These are phyloP conservation scores for Drosophila melanosoma DNA, from an alignment of 2,888 invertebrate genomes.

Conservation along the genomic window DNA sequence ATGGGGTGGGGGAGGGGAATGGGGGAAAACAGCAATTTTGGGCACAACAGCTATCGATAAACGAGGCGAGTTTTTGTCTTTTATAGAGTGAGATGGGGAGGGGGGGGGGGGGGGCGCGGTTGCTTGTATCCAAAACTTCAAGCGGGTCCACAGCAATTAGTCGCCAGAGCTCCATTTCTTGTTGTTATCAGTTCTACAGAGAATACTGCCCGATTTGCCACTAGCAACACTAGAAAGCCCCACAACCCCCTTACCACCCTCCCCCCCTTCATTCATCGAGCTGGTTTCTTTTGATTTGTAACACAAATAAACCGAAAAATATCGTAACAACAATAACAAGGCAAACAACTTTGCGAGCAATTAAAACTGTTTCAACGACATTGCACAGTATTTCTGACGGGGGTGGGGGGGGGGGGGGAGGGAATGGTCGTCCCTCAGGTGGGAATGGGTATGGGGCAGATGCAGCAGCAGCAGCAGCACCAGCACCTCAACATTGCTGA, in stretches of 20 bases:
- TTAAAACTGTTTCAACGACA: conserved; percentile 74
- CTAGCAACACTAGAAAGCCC: conserved; percentile 1
- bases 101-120: too few relatives aligned
- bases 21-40: conserved; percentile 52
- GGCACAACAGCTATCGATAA: conserved; percentile 58
- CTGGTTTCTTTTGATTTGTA: conserved; percentile 68
- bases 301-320: conserved; percentile 66
- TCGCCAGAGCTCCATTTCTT: conserved; percentile 17
- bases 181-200: conserved; percentile 41
- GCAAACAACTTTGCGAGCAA: conserved; percentile 74
- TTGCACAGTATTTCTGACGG: conserved; percentile 3
- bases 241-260: neutral
- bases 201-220: conserved; percentile 39
- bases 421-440: conserved; percentile 1
- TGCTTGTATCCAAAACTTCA: conserved; percentile 3
- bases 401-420: neutral
- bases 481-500: conserved; percentile 16
- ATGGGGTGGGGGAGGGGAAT: neutral
- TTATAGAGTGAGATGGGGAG: neutral
- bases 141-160: conserved; percentile 57
- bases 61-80: conserved; percentile 13
- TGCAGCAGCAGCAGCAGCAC: conserved; percentile 7
- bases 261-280: neutral
- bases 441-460: conserved; percentile 16
- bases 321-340: conserved; percentile 49